Evolutionary conservation across 2,888 invertebrate genomes (phyloP).

Genomic region (Drosophila fulvimacula): DNA sequence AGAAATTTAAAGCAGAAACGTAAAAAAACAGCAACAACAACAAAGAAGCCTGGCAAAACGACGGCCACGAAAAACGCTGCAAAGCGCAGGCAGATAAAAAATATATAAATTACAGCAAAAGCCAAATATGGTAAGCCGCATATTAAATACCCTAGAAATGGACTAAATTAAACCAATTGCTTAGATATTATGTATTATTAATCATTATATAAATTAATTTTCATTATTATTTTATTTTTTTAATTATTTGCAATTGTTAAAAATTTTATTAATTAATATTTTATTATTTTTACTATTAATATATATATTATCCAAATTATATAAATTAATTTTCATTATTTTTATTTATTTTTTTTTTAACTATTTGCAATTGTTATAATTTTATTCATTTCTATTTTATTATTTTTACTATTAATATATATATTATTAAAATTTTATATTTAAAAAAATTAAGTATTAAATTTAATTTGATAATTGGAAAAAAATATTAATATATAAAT

Average conservation of each 20-base stretch:
- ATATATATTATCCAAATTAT: too few species aligned
- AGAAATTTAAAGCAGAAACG: constrained; percentile 23
- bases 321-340: too few species aligned
- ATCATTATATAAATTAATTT: background rate
- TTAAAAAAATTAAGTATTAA: background rate
- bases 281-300: background rate
- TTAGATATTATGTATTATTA: background rate
- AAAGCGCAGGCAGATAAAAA: constrained; percentile 16
- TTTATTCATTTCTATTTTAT: background rate
- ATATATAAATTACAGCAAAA: constrained; percentile 1
- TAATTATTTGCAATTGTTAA: background rate
- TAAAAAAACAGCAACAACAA: constrained; percentile 8
- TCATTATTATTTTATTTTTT: background rate
- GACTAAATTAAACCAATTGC: background rate
- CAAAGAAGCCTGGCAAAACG: constrained; percentile 28
- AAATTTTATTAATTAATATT: background rate
- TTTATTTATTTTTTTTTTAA: background rate
- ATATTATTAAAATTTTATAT: background rate
- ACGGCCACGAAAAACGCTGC: constrained; percentile 14
- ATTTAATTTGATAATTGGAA: too few species aligned
- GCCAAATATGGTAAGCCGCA: background rate
- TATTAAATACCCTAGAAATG: constrained; percentile 10
- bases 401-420: background rate
- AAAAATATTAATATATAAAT: too few species aligned
- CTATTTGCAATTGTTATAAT: background rate